A percentile compares a stretch with the other conserved stretches of the same genome.
These are phyloP conservation scores for Tethya wilhelma DNA, from an alignment of 37 sponge, comb jelly and placozoan species.

Conservation along the genomic window DNA sequence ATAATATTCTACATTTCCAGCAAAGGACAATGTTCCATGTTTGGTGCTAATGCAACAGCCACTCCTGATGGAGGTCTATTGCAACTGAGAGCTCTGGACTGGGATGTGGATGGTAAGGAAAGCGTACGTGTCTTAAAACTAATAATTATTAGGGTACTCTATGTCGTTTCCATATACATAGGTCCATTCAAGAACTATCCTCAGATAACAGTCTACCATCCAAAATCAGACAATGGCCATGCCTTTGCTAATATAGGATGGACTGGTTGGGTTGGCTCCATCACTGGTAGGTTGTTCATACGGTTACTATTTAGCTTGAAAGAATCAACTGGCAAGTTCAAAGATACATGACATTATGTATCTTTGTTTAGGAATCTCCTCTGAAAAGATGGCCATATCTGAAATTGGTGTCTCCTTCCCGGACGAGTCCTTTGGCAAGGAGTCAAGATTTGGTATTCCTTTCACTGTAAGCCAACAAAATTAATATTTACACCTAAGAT, in stretches of 20 bases:
- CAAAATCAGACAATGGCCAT: slow-evolving; percentile 63
- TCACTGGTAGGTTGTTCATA: slow-evolving; percentile 63
- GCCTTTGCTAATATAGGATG: slow-evolving; percentile 89
- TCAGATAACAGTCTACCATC: slow-evolving; percentile 90
- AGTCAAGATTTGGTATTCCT: slow-evolving; percentile 87
- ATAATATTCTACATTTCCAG: slow-evolving; percentile 20
- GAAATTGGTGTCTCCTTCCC: slow-evolving; percentile 91
- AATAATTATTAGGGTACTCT: too few relatives aligned
- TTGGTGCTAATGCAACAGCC: slow-evolving; percentile 83
- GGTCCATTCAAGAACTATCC: slow-evolving; percentile 93
- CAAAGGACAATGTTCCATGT: slow-evolving; percentile 89
- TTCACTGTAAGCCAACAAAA: slow-evolving; percentile 70
- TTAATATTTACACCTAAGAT: not conserved
- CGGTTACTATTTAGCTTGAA: too few relatives aligned
- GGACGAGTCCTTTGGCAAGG: slow-evolving; percentile 84
- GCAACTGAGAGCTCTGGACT: slow-evolving; percentile 91
- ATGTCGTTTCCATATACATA: slow-evolving; percentile 17
- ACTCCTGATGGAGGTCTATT: slow-evolving; percentile 58
- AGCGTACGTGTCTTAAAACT: not conserved
- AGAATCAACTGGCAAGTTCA: too few relatives aligned
- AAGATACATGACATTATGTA: not conserved
- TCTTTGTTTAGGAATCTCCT: slow-evolving; percentile 61
- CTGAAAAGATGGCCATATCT: slow-evolving; percentile 65
- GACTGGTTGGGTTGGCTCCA: slow-evolving; percentile 91
- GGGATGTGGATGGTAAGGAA: slow-evolving; percentile 86